These are phyloP conservation scores for Argopecten irradians DNA, from an alignment of 1,140 invertebrate species.

Conservation along the genomic window DNA sequence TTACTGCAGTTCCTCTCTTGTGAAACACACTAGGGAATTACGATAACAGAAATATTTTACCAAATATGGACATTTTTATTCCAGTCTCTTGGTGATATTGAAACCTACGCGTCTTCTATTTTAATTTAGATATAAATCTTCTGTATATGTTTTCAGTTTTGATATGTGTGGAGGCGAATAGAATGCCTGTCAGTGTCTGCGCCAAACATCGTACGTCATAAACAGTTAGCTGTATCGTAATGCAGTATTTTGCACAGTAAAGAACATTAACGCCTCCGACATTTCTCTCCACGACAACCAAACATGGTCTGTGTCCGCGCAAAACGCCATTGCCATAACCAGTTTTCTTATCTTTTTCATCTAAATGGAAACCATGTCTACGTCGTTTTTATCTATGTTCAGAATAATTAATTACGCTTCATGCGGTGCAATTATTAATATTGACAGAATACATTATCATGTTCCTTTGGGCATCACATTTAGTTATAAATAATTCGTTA, in stretches of 20 bases:
- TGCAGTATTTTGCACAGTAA: neutral
- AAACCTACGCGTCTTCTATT: neutral
- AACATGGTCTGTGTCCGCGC: neutral
- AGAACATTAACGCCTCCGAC: neutral
- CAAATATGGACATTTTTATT: slow-evolving; percentile 1
- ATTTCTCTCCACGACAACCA: neutral
- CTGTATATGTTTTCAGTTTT: slow-evolving; percentile 1
- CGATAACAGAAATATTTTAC: slow-evolving; percentile 19
- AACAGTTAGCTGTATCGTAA: neutral
- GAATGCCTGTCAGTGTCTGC: neutral
- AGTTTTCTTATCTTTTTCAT: slow-evolving; percentile 10
- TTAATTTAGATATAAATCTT: slow-evolving; percentile 9
- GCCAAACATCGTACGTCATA: neutral
- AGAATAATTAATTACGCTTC: neutral
- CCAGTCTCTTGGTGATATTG: neutral
- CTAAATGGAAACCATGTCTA: neutral
- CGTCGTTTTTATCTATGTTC: neutral
- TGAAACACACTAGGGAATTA: neutral
- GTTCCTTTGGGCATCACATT: neutral
- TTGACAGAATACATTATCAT: neutral
- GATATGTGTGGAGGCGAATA: neutral
- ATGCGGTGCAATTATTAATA: neutral
- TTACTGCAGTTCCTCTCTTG: neutral
- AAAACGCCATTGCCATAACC: neutral
- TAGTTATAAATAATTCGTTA: neutral